Evolutionary conservation across 1,140 invertebrate species (phyloP).

Genomic region (Paracyclopina nana): DNA sequence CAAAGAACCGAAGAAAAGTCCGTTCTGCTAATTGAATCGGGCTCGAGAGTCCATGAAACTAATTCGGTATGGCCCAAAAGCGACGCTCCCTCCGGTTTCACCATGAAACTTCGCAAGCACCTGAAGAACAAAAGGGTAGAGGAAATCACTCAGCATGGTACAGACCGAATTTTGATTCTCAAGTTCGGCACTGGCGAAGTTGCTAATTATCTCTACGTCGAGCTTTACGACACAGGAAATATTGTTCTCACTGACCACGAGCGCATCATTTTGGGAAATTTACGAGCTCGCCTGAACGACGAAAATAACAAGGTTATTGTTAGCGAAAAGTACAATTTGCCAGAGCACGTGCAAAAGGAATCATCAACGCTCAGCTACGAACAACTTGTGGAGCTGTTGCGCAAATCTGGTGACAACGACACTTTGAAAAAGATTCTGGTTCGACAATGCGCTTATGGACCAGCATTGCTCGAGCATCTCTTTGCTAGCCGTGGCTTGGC

Average conservation of each 20-base stretch:
- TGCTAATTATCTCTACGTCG: constrained; percentile 85
- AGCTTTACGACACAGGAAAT: constrained; percentile 92
- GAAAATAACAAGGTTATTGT: constrained; percentile 47
- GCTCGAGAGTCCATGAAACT: constrained; percentile 76
- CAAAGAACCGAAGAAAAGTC: constrained; percentile 75
- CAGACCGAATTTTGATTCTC: constrained; percentile 69
- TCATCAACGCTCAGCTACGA: constrained; percentile 30
- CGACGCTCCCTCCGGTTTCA: constrained; percentile 66
- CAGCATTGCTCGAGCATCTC: constrained; percentile 10
- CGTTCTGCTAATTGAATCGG: constrained; percentile 80
- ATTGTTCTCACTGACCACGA: constrained; percentile 81
- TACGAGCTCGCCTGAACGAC: background rate
- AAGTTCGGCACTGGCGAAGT: constrained; percentile 88
- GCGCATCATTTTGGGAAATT: constrained; percentile 48
- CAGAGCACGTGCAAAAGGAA: constrained; percentile 41
- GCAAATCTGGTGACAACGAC: constrained; percentile 52
- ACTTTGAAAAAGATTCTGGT: constrained; percentile 65
- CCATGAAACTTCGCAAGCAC: constrained; percentile 97
- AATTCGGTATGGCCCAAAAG: constrained; percentile 97
- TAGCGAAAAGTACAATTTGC: constrained; percentile 67
- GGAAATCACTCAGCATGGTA: constrained; percentile 56
- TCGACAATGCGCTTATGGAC: constrained; percentile 36
- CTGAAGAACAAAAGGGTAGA: constrained; percentile 87
- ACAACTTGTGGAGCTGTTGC: constrained; percentile 37
- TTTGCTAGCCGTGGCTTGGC: background rate